Conservation (phyloP, 2,113 vertebrate genomes). For the Tragelaphus strepsiceros region DNA sequence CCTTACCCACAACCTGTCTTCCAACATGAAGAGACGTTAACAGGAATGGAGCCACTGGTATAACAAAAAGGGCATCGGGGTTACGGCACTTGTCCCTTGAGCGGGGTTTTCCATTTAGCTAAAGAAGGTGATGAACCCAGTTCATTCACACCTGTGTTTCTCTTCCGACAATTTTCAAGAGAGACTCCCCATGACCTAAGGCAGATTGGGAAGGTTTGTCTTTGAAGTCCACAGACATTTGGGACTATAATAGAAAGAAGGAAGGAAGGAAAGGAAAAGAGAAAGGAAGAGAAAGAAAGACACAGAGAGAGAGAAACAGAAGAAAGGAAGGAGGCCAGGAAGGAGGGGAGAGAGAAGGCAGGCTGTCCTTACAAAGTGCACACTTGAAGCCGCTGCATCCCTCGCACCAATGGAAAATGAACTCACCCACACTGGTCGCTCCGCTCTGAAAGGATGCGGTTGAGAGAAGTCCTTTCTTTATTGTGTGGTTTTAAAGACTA, state of each 20-base stretch:
- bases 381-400: background rate
- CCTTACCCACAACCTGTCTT: too few relatives aligned
- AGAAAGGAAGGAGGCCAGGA: background rate
- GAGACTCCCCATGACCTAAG: background rate
- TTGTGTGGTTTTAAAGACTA: constrained; percentile 24
- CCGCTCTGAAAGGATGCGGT: background rate
- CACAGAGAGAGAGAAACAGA: background rate
- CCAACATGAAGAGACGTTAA: fast-evolving
- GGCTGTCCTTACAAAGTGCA: background rate
- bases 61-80: fast-evolving
- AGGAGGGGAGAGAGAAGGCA: background rate
- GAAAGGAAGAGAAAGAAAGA: background rate
- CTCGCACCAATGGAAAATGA: background rate
- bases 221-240: background rate
- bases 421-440: background rate
- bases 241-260: background rate
- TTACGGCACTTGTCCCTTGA: fast-evolving
- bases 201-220: background rate
- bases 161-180: fast-evolving
- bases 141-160: background rate
- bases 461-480: constrained; percentile 40
- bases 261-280: background rate
- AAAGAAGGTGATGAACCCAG: background rate
- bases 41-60: fast-evolving
- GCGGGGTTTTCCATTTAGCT: background rate